Evolutionary conservation across 2,113 vertebrate species (phyloP).

Genomic region (Oplegnathus fasciatus): DNA sequence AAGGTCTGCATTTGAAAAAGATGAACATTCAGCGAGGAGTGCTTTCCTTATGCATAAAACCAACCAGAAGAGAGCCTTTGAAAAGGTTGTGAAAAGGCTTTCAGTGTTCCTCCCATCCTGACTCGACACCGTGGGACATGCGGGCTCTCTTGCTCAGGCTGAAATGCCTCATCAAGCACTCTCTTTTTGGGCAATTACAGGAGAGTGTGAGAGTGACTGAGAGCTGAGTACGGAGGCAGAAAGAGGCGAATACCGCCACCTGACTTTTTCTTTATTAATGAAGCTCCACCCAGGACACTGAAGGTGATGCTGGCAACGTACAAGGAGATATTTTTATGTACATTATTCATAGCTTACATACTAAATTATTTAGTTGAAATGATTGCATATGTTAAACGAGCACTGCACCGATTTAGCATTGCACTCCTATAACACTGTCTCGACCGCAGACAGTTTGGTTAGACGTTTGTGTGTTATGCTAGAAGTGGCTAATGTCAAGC

Average conservation of each 20-base stretch:
- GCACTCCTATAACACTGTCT: neutral
- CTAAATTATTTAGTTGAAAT: slow-evolving; percentile 16
- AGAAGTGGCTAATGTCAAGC: too few species aligned
- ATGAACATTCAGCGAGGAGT: slow-evolving; percentile 9
- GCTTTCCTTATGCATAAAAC: slow-evolving; percentile 1
- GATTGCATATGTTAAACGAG: neutral
- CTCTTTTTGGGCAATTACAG: slow-evolving; percentile 35
- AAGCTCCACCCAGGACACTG: slow-evolving; percentile 8
- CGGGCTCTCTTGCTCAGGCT: neutral
- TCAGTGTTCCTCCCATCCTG: slow-evolving; percentile 12
- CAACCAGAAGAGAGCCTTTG: slow-evolving; percentile 6
- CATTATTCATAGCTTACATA: slow-evolving; percentile 44
- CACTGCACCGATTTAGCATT: too few species aligned
- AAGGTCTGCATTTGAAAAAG: slow-evolving; percentile 26
- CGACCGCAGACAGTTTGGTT: too few species aligned
- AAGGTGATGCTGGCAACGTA: slow-evolving; percentile 6
- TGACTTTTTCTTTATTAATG: slow-evolving; percentile 50
- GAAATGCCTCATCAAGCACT: slow-evolving; percentile 46
- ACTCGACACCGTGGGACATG: slow-evolving; percentile 11
- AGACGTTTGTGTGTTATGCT: too few species aligned
- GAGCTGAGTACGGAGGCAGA: slow-evolving; percentile 17
- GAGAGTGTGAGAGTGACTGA: slow-evolving; percentile 10
- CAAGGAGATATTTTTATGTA: slow-evolving; percentile 29
- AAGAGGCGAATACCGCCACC: slow-evolving; percentile 10
- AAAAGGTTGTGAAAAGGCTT: slow-evolving; percentile 58